These are phyloP conservation scores for Cyclophora albipunctata DNA, from an alignment of 2,888 invertebrate species.

Conservation along the genomic window DNA sequence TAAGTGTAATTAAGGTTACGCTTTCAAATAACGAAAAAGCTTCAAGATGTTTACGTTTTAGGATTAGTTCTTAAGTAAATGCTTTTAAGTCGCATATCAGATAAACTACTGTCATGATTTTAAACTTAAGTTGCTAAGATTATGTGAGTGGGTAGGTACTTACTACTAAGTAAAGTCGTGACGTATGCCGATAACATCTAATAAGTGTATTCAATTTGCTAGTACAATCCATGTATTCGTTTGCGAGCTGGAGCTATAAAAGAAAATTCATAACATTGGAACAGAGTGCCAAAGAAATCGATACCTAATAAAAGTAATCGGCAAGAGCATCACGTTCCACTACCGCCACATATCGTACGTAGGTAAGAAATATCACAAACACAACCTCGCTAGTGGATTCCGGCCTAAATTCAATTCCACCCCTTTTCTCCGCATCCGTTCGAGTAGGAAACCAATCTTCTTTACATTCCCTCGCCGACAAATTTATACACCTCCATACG, in stretches of 20 bases:
- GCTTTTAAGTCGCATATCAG: background rate
- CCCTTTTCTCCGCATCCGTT: constrained; percentile 58
- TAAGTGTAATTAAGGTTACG: constrained; percentile 60
- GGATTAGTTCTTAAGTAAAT: constrained; percentile 2
- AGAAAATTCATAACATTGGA: no score
- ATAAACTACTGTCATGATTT: no score
- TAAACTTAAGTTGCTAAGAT: no score
- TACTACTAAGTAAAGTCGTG: no score
- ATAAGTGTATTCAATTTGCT: no score
- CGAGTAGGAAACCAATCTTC: constrained; percentile 69
- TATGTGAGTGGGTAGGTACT: no score
- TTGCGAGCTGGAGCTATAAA: no score
- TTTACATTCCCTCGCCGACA: constrained; percentile 71
- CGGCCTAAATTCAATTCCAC: constrained; percentile 71
- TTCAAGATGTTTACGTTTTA: constrained; percentile 13
- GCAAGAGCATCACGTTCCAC: constrained; percentile 50
- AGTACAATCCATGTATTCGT: no score
- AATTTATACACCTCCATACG: constrained; percentile 70
- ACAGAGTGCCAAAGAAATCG: constrained; percentile 22
- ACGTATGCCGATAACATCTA: no score
- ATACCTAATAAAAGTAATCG: constrained; percentile 49
- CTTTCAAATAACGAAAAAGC: constrained; percentile 39
- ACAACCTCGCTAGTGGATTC: constrained; percentile 56
- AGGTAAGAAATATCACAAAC: constrained; percentile 63
- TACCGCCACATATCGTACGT: constrained; percentile 30